Percentiles rank a stretch among this genome's conserved stretches.
phyloP scores from a whole-genome alignment of 2,113 vertebrate species.

The Blennius ocellaris region DNA sequence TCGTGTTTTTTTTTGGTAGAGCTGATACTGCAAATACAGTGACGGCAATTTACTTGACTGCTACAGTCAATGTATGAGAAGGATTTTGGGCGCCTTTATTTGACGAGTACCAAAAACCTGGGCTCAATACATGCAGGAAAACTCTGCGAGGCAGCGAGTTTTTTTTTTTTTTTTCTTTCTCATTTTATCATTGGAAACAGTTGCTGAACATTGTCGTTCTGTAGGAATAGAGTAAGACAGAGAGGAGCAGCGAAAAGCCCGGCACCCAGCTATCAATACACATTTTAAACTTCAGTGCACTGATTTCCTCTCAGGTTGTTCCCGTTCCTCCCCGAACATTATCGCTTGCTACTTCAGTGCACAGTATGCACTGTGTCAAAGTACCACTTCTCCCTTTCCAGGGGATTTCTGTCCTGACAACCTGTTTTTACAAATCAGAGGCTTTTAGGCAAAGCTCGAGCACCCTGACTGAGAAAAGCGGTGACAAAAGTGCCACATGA shows the following conservation, averaged over 20 bases:
- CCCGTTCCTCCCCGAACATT: constrained; percentile 3
- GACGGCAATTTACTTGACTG: constrained; percentile 25
- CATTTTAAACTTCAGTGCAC: constrained; percentile 40
- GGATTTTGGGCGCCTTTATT: constrained; percentile 14
- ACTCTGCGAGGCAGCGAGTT: not conserved
- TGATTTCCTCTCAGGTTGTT: constrained; percentile 32
- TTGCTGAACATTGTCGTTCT: not conserved
- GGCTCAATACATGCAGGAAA: not conserved
- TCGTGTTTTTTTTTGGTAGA: constrained; percentile 42
- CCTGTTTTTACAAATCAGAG: constrained; percentile 16
- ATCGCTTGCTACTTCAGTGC: constrained; percentile 11
- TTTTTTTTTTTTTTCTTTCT: too few relatives aligned
- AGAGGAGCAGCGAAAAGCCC: not conserved
- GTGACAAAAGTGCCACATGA: constrained; percentile 19
- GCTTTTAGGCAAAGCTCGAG: constrained; percentile 30
- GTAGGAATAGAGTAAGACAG: not conserved
- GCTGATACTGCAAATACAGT: constrained; percentile 37
- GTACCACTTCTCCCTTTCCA: constrained; percentile 22
- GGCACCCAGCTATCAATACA: constrained; percentile 29
- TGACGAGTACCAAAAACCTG: not conserved
- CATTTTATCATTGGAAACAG: not conserved
- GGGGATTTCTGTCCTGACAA: constrained; percentile 33
- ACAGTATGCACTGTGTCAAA: constrained; percentile 38
- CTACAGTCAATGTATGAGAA: constrained; percentile 4
- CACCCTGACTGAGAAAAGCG: constrained; percentile 12